Evolutionary conservation across 2,113 vertebrate species (phyloP).

Genomic region (Gallinago media): DNA sequence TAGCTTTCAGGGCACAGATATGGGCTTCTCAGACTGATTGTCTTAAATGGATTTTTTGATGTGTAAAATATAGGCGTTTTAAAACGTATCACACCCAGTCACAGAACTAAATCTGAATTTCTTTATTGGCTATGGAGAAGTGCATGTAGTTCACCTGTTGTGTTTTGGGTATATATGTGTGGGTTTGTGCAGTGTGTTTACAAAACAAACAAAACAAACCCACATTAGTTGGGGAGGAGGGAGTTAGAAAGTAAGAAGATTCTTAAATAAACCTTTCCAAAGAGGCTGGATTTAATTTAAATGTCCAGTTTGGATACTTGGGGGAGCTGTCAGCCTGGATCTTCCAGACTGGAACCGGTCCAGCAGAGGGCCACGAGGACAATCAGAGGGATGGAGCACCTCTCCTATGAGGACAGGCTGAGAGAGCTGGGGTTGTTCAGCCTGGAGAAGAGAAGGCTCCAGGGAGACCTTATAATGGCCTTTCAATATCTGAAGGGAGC

Average conservation of each 20-base stretch:
- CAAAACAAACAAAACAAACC: not conserved
- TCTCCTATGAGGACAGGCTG: too few relatives aligned
- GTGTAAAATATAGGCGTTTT: not conserved
- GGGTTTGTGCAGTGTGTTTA: not conserved
- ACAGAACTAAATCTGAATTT: not conserved
- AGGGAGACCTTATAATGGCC: too few relatives aligned
- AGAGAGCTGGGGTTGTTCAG: too few relatives aligned
- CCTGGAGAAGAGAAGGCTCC: too few relatives aligned
- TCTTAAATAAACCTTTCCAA: not conserved
- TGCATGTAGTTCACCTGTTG: not conserved
- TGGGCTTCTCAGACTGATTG: not conserved
- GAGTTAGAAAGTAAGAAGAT: not conserved
- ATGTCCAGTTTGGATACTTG: not conserved
- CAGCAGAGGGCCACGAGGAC: too few relatives aligned
- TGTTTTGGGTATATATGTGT: not conserved
- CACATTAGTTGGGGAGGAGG: rapidly evolving
- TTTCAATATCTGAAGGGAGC: too few relatives aligned
- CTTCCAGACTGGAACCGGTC: not conserved
- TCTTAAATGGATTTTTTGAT: not conserved
- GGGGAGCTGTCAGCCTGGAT: not conserved
- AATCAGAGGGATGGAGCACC: too few relatives aligned
- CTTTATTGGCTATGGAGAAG: not conserved
- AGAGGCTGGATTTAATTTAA: not conserved
- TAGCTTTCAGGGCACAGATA: not conserved
- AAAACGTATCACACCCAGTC: not conserved